Conservation (phyloP, 2,888 invertebrate species). For the Cosmopolites sordidus region DNA sequence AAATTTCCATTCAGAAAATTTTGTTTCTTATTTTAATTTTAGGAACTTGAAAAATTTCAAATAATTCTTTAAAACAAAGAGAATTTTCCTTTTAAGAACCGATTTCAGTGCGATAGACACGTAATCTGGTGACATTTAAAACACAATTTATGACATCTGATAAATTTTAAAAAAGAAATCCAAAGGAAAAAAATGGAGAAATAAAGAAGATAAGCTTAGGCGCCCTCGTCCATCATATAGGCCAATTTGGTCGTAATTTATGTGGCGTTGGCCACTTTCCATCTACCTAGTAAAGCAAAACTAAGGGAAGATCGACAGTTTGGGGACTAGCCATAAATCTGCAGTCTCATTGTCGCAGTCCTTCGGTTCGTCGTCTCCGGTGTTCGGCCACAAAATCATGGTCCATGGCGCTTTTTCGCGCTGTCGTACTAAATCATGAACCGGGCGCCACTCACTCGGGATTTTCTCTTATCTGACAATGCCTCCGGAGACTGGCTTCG, state of each 20-base stretch:
- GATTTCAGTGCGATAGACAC: too few relatives aligned
- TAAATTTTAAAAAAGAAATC: too few relatives aligned
- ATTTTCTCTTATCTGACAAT: conserved; percentile 37
- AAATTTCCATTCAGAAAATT: too few relatives aligned
- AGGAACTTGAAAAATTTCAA: too few relatives aligned
- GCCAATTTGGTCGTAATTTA: neutral
- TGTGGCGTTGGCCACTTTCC: conserved; percentile 1
- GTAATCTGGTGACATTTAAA: too few relatives aligned
- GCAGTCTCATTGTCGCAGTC: conserved; percentile 42
- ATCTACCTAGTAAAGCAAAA: conserved; percentile 5
- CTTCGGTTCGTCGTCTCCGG: conserved; percentile 30
- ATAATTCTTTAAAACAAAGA: too few relatives aligned
- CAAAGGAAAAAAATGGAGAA: too few relatives aligned
- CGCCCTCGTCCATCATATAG: too few relatives aligned
- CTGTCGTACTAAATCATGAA: conserved; percentile 48
- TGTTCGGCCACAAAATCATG: conserved; percentile 44
- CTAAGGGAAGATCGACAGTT: conserved; percentile 43
- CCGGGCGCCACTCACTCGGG: conserved; percentile 48
- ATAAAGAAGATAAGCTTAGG: too few relatives aligned
- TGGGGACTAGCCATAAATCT: conserved; percentile 47
- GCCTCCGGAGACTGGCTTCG: neutral
- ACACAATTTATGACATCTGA: too few relatives aligned
- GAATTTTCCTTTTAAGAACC: too few relatives aligned
- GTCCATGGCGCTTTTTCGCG: conserved; percentile 40
- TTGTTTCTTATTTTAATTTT: too few relatives aligned